Conservation (phyloP, 2,113 vertebrate genomes). For the Coptodon bakossiorum region DNA sequence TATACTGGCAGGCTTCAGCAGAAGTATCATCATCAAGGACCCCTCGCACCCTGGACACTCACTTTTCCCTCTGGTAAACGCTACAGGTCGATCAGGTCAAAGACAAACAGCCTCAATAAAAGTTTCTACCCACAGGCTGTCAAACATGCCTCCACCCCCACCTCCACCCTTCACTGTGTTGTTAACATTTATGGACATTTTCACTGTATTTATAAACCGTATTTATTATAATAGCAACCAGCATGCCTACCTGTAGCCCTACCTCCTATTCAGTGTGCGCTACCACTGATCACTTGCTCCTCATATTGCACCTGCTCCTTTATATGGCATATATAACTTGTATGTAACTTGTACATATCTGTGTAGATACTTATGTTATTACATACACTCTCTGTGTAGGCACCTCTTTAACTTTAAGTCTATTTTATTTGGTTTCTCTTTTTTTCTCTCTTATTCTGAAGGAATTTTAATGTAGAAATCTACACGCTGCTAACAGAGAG, state of each 20-base stretch:
- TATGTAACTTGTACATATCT: background rate
- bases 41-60: background rate
- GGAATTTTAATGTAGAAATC: background rate
- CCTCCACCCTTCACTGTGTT: background rate
- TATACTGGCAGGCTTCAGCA: background rate
- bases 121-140: background rate
- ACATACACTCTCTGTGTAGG: accelerated
- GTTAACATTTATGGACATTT: background rate
- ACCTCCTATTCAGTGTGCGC: accelerated
- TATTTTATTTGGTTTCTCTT: accelerated
- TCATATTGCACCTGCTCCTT: background rate
- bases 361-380: background rate
- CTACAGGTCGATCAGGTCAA: background rate
- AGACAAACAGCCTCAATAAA: background rate
- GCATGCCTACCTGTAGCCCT: background rate
- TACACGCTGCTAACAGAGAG: accelerated
- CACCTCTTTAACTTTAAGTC: background rate
- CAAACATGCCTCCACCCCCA: background rate
- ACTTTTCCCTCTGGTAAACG: background rate
- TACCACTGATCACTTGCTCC: accelerated
- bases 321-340: background rate
- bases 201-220: background rate
- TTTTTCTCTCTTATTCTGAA: accelerated
- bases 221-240: background rate
- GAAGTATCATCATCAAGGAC: background rate